Percentiles rank a stretch among this genome's conserved stretches.
These are phyloP conservation scores for Theocolax elegans DNA, from an alignment of 1,140 invertebrate genomes.

Conservation along the genomic window DNA sequence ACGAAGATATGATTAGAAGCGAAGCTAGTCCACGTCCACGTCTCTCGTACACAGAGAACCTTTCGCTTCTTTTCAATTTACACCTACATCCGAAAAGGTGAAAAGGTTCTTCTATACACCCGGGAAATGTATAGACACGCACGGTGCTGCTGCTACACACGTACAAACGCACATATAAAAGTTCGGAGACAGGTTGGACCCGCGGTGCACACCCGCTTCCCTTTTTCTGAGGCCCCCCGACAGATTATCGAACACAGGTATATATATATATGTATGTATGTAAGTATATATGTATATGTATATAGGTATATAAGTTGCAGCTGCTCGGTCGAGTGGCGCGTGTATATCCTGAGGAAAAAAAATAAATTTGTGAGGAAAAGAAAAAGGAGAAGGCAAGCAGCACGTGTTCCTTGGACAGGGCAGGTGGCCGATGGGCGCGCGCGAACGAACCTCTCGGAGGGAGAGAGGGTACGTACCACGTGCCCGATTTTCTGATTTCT, in stretches of 20 bases:
- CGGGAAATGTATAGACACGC: not conserved
- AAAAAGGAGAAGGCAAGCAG: too few relatives aligned
- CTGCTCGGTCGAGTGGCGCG: slow-evolving; percentile 17
- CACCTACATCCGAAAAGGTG: slow-evolving; percentile 4
- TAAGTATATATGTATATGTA: too few relatives aligned
- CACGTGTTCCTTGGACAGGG: slow-evolving; percentile 58
- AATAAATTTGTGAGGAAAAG: slow-evolving; percentile 38
- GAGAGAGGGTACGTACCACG: slow-evolving; percentile 45
- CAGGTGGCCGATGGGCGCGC: slow-evolving; percentile 62
- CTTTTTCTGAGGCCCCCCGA: slow-evolving; percentile 7
- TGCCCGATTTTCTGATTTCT: slow-evolving; percentile 31
- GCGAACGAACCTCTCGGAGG: slow-evolving; percentile 59
- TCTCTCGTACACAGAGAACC: not conserved
- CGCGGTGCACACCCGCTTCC: not conserved
- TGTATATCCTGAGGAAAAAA: slow-evolving; percentile 40
- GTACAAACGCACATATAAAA: not conserved
- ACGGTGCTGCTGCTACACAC: not conserved
- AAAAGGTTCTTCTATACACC: not conserved
- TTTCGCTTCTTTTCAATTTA: slow-evolving; percentile 9
- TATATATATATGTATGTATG: too few relatives aligned
- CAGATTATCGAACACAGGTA: slow-evolving; percentile 29
- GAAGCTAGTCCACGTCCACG: not conserved
- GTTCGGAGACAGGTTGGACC: too few relatives aligned
- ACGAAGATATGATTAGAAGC: slow-evolving; percentile 10
- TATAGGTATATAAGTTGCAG: not conserved